These are phyloP conservation scores for Ovis aries DNA, from an alignment of 2,113 vertebrate genomes.

Conservation along the genomic window DNA sequence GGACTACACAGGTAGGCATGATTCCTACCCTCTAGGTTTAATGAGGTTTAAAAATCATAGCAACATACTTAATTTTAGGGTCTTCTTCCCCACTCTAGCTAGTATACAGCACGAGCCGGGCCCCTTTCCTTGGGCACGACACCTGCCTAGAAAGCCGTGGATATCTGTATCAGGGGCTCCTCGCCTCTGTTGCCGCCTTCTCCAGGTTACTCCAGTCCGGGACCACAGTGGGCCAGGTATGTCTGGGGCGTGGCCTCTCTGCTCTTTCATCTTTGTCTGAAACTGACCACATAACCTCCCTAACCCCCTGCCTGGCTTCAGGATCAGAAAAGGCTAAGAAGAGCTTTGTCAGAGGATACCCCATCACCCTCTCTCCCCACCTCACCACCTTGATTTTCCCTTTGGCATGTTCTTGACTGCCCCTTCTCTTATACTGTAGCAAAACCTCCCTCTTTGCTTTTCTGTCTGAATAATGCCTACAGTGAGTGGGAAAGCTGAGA, in stretches of 20 bases:
- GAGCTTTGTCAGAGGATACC: neutral
- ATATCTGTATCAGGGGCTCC: neutral
- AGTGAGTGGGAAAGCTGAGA: neutral
- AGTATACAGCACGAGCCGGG: neutral
- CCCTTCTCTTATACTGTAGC: neutral
- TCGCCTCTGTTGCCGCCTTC: neutral
- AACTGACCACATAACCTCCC: neutral
- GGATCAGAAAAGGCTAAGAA: neutral
- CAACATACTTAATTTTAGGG: neutral
- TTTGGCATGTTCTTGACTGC: neutral
- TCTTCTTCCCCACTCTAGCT: neutral
- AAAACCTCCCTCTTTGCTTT: neutral
- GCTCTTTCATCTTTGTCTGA: neutral
- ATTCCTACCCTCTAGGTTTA: neutral
- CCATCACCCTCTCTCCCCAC: neutral
- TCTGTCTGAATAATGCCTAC: neutral
- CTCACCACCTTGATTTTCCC: neutral
- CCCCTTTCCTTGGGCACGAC: neutral
- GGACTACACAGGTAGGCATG: neutral
- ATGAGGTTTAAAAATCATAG: neutral
- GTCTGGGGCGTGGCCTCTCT: neutral
- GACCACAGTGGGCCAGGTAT: neutral
- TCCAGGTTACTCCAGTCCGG: neutral
- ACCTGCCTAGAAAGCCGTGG: neutral
- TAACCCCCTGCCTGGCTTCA: neutral